phyloP scores from a whole-genome alignment of 2,888 invertebrate genomes.

The Caenorhabditis parvicauda region DNA sequence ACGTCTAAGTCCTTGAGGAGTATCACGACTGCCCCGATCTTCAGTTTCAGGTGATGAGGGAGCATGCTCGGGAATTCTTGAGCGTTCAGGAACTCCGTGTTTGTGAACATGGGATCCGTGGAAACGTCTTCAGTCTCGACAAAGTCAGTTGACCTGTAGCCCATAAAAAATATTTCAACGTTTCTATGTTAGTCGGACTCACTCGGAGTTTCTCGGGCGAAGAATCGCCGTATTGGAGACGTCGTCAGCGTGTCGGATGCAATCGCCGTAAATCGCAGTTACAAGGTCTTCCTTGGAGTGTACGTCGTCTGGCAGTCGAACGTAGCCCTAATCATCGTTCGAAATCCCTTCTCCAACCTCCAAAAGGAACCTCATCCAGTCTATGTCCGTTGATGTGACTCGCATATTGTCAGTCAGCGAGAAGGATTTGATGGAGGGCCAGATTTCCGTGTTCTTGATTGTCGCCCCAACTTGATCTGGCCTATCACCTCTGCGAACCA shows the following conservation, averaged over 20 bases:
- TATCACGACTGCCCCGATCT: no score
- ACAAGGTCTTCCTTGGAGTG: no score
- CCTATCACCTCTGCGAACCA: neutral
- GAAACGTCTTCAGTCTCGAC: no score
- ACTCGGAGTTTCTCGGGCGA: constrained; percentile 1
- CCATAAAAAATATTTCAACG: no score
- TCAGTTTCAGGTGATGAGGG: no score
- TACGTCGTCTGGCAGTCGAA: neutral
- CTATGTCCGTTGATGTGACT: neutral
- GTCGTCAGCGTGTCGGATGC: constrained; percentile 1
- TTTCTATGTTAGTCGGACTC: no score
- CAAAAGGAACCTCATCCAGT: constrained; percentile 5
- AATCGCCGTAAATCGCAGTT: constrained; percentile 2
- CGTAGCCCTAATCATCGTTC: neutral
- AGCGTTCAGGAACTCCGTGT: no score
- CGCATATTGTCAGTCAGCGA: constrained; percentile 3
- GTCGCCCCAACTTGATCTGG: neutral
- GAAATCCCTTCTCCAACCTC: constrained; percentile 2
- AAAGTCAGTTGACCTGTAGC: no score
- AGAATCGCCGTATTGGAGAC: constrained; percentile 4
- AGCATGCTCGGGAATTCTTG: no score
- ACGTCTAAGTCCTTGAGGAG: no score
- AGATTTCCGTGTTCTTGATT: constrained; percentile 1
- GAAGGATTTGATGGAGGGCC: neutral
- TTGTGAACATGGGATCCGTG: no score